A percentile compares a stretch with the other conserved stretches of the same genome.
These are phyloP conservation scores for Nephrocerus scutellatus DNA, from an alignment of 2,888 invertebrate species.

Conservation along the genomic window DNA sequence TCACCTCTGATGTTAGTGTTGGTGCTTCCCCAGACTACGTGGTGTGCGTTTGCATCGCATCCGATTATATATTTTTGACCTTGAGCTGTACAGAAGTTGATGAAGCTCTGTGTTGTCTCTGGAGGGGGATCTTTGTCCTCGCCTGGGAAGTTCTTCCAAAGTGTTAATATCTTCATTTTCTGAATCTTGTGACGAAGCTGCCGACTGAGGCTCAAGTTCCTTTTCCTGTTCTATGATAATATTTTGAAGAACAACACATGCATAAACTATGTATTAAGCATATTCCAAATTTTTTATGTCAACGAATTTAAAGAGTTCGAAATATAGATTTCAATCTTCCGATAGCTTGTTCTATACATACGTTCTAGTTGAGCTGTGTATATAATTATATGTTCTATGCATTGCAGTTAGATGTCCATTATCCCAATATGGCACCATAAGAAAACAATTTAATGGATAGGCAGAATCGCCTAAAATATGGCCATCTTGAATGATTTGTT, in stretches of 20 bases:
- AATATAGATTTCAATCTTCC: conserved; percentile 1
- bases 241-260: conserved; percentile 2
- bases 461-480: conserved; percentile 6
- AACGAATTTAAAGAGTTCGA: not conserved
- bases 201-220: not conserved
- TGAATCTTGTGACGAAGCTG: not conserved
- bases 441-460: not conserved
- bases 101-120: too few relatives aligned
- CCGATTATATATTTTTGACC: too few relatives aligned
- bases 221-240: conserved; percentile 4
- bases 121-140: too few relatives aligned
- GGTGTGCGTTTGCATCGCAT: too few relatives aligned
- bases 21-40: too few relatives aligned
- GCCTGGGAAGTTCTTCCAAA: conserved; percentile 2
- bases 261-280: not conserved
- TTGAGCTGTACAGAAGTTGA: too few relatives aligned
- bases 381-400: too few relatives aligned
- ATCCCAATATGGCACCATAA: conserved; percentile 5
- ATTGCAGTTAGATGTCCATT: too few relatives aligned
- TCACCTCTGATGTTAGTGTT: too few relatives aligned
- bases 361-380: conserved; percentile 1
- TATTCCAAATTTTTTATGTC: conserved; percentile 1
- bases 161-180: not conserved
- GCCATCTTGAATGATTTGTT: not conserved
- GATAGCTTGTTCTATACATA: not conserved